These are phyloP conservation scores for Astreopora myriophthalma DNA, from an alignment of 64 coral and sea anemone genomes.

Conservation along the genomic window DNA sequence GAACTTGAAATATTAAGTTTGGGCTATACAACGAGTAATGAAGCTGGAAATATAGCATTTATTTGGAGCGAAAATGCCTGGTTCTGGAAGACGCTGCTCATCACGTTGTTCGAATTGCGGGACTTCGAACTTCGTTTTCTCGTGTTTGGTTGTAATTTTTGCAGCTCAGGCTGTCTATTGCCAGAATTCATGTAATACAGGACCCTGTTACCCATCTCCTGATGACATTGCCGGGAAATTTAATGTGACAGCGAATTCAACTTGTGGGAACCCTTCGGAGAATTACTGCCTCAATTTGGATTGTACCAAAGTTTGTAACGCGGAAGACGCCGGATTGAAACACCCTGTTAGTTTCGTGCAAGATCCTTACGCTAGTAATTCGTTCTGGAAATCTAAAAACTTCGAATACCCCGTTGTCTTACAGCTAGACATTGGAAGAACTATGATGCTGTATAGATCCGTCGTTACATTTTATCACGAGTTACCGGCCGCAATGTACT, in stretches of 20 bases:
- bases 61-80: neutral
- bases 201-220: conserved; percentile 55
- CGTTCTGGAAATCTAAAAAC: conserved; percentile 73
- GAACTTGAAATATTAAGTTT: neutral
- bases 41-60: neutral
- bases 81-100: neutral
- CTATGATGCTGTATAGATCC: conserved; percentile 42
- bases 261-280: conserved; percentile 36
- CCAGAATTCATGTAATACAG: neutral
- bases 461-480: conserved; percentile 47
- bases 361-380: neutral
- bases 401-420: conserved; percentile 49
- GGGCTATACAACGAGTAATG: neutral
- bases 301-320: conserved; percentile 50
- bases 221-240: conserved; percentile 27
- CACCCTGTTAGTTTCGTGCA: conserved; percentile 33
- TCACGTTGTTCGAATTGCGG: conserved; percentile 13
- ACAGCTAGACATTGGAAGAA: conserved; percentile 34
- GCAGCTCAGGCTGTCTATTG: neutral
- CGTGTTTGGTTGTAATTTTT: neutral
- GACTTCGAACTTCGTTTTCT: neutral
- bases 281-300: neutral
- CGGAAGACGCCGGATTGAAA: neutral
- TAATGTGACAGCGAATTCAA: conserved; percentile 58
- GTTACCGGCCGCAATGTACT: conserved; percentile 58